Evolutionary conservation across 2,888 invertebrate genomes (phyloP).

Genomic region (Atrina japonica): DNA sequence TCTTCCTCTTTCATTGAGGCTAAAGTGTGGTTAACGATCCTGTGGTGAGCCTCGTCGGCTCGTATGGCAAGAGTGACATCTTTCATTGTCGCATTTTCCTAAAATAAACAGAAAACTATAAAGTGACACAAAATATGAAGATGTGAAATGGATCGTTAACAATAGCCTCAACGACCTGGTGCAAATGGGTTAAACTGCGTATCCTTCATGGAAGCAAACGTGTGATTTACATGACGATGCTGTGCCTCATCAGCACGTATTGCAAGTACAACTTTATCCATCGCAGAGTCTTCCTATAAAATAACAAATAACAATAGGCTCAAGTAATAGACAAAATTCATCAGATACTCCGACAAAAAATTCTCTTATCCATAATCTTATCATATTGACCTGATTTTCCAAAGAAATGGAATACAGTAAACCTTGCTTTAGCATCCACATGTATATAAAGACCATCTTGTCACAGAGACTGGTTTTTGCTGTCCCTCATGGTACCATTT

Average conservation of each 20-base stretch:
- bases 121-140: too few relatives aligned
- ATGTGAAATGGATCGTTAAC: conserved; percentile 17
- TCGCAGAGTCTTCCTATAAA: conserved; percentile 69
- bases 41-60: conserved; percentile 79
- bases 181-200: conserved; percentile 75
- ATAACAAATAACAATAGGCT: not conserved
- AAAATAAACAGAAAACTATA: conserved; percentile 42
- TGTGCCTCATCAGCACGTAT: conserved; percentile 79
- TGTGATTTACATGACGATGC: conserved; percentile 78
- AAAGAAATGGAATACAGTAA: too few relatives aligned
- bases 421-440: too few relatives aligned
- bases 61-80: conserved; percentile 78
- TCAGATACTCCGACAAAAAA: too few relatives aligned
- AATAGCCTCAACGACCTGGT: conserved; percentile 56
- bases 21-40: conserved; percentile 79
- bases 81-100: conserved; percentile 73
- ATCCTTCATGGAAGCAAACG: conserved; percentile 72
- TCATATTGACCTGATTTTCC: too few relatives aligned
- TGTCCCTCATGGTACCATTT: too few relatives aligned
- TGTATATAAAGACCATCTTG: too few relatives aligned
- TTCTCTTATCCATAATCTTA: too few relatives aligned
- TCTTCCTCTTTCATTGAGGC: conserved; percentile 75
- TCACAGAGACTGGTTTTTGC: too few relatives aligned
- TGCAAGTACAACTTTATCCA: conserved; percentile 76
- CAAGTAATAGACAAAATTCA: too few relatives aligned